Conservation (phyloP, 1,140 invertebrate genomes). For the Sesamia nonagrioides region DNA sequence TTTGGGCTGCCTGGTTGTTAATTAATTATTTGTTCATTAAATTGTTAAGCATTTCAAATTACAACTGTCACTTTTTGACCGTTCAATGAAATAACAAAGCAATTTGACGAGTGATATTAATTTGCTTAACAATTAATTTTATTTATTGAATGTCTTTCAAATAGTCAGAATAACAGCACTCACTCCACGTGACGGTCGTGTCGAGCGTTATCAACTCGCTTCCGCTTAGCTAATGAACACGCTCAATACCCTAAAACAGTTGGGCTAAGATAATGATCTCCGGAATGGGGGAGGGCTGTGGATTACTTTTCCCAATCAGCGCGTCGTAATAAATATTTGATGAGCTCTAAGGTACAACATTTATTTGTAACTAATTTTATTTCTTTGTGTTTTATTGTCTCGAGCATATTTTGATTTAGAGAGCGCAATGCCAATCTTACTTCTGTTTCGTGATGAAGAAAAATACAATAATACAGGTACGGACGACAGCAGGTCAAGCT, state of each 20-base stretch:
- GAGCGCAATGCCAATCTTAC: not conserved
- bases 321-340: constrained; percentile 68
- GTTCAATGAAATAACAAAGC: too few relatives aligned
- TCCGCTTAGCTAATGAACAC: constrained; percentile 46
- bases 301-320: constrained; percentile 66
- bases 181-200: too few relatives aligned
- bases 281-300: constrained; percentile 53
- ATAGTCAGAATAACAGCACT: too few relatives aligned
- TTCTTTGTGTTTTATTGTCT: not conserved
- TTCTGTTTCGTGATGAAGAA: not conserved
- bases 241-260: constrained; percentile 32
- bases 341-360: constrained; percentile 54
- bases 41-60: too few relatives aligned
- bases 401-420: not conserved
- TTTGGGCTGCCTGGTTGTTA: too few relatives aligned
- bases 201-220: not conserved
- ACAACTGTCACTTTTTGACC: too few relatives aligned
- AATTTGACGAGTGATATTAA: too few relatives aligned
- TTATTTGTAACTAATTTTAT: constrained; percentile 52
- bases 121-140: too few relatives aligned
- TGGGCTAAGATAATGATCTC: constrained; percentile 61
- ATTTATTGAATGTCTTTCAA: too few relatives aligned
- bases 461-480: not conserved
- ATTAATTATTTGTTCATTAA: too few relatives aligned
- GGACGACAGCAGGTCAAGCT: too few relatives aligned